Conservation (phyloP, 2,113 vertebrate species). For the Lampris megalopsis region DNA sequence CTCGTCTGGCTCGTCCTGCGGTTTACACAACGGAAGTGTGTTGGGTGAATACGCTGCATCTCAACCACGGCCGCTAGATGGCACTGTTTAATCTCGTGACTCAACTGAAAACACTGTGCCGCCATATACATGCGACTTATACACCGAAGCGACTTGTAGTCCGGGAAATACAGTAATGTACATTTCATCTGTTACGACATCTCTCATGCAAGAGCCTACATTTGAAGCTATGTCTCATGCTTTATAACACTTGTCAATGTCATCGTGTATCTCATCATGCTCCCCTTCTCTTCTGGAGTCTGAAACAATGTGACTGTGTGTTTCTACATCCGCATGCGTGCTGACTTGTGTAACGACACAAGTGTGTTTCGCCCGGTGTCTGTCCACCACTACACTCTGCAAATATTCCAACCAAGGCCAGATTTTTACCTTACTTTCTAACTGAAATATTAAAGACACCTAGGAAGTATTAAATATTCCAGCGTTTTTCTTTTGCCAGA, state of each 20-base stretch:
- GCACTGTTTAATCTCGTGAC: too few relatives aligned
- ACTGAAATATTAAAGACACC: not conserved
- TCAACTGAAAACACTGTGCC: too few relatives aligned
- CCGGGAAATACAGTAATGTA: too few relatives aligned
- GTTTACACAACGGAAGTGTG: too few relatives aligned
- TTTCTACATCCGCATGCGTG: conserved; percentile 60
- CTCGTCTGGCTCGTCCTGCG: too few relatives aligned
- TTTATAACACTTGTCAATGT: conserved; percentile 51
- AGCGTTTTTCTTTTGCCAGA: too few relatives aligned
- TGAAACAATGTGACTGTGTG: not conserved
- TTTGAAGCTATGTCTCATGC: conserved; percentile 27
- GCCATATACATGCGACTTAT: too few relatives aligned
- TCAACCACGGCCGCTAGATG: too few relatives aligned
- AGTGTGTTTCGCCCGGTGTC: conserved; percentile 21
- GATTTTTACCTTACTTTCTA: conserved; percentile 35
- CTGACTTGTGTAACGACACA: conserved; percentile 13
- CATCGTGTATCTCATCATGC: conserved; percentile 10
- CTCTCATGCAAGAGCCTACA: not conserved
- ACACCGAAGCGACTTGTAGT: too few relatives aligned
- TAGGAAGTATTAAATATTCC: conserved; percentile 38
- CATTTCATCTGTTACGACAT: not conserved
- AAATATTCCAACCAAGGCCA: conserved; percentile 65
- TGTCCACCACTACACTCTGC: conserved; percentile 48
- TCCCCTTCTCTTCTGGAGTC: conserved; percentile 1
- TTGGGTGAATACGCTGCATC: too few relatives aligned